These are phyloP conservation scores for Odobenus rosmarus DNA, from an alignment of 2,113 vertebrate genomes.

Conservation along the genomic window DNA sequence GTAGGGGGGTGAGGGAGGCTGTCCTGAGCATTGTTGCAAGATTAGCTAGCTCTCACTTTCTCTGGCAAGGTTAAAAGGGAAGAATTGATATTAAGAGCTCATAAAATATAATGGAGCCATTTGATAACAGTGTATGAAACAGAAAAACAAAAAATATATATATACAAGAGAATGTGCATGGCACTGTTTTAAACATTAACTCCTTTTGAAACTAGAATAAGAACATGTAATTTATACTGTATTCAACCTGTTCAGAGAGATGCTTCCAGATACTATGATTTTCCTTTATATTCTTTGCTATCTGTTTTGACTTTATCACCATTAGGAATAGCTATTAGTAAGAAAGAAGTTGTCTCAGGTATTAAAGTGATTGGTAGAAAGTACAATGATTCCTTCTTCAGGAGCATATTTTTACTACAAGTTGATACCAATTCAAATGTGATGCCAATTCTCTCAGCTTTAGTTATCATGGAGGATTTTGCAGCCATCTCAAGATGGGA, in stretches of 20 bases:
- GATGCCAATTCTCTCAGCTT: constrained; percentile 67
- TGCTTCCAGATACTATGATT: not conserved
- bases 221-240: constrained; percentile 2
- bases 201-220: not conserved
- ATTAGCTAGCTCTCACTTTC: not conserved
- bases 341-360: constrained; percentile 40
- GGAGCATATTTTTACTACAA: constrained; percentile 42
- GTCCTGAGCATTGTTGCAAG: not conserved
- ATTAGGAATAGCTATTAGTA: constrained; percentile 56
- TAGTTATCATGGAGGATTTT: constrained; percentile 58
- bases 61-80: not conserved
- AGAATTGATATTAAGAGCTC: not conserved
- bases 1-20: not conserved
- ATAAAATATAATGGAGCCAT: not conserved
- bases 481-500: constrained; percentile 65
- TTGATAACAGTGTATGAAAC: constrained; percentile 2
- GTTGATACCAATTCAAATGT: constrained; percentile 56
- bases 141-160: constrained; percentile 24
- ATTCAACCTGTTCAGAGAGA: not conserved
- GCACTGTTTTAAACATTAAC: not conserved
- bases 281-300: constrained; percentile 39
- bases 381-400: constrained; percentile 42
- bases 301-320: constrained; percentile 72
- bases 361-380: constrained; percentile 52
- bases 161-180: not conserved